These are phyloP conservation scores for Aspidiotus destructor DNA, from an alignment of 2,888 invertebrate genomes.

Conservation along the genomic window DNA sequence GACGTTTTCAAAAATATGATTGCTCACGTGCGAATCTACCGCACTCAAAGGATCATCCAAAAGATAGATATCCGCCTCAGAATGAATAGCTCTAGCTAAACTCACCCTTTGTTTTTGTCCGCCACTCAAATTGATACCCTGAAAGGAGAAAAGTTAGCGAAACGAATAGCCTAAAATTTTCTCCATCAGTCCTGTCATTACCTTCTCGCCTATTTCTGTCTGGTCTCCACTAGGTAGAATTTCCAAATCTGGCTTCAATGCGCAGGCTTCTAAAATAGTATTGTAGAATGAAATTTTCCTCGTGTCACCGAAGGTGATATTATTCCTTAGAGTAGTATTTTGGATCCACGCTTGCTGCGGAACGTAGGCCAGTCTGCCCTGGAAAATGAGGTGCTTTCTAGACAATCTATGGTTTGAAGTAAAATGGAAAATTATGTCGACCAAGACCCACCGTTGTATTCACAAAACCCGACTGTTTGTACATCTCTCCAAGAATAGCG, in stretches of 20 bases:
- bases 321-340: constrained; percentile 84
- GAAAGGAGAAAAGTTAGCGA: not conserved
- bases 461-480: constrained; percentile 66
- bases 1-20: constrained; percentile 55
- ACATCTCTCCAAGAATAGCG: constrained; percentile 84
- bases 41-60: constrained; percentile 83
- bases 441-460: constrained; percentile 56
- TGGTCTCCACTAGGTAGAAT: constrained; percentile 91
- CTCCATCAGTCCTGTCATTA: not conserved
- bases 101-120: constrained; percentile 89
- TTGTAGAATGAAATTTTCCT: constrained; percentile 63
- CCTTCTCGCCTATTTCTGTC: constrained; percentile 79
- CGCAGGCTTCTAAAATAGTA: constrained; percentile 78
- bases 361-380: constrained; percentile 67
- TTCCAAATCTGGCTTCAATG: constrained; percentile 79
- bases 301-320: constrained; percentile 78
- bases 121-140: constrained; percentile 77
- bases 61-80: constrained; percentile 77
- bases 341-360: constrained; percentile 98
- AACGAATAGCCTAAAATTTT: not conserved
- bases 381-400: constrained; percentile 10
- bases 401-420: not conserved
- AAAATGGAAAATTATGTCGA: too few relatives aligned
- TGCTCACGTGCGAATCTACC: constrained; percentile 56
- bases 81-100: constrained; percentile 82